Evolutionary conservation across 2,888 invertebrate genomes (phyloP).

Genomic region (Branchipolynoe longqiensis): DNA sequence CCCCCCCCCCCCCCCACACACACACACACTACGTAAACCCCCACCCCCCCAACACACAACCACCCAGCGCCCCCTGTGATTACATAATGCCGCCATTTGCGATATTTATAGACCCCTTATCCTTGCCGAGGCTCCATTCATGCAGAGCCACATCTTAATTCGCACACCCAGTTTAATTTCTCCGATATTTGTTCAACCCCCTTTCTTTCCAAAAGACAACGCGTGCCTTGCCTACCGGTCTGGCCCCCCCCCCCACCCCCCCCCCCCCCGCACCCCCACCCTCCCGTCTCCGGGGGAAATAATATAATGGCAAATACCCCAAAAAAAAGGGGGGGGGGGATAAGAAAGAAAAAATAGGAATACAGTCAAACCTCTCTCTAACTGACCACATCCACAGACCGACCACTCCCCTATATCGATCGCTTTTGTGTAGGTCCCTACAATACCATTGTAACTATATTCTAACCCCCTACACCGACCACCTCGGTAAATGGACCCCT

Average conservation of each 20-base stretch:
- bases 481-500: too few relatives aligned
- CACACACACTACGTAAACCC: background rate
- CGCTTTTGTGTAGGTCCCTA: too few relatives aligned
- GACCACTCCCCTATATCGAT: too few relatives aligned
- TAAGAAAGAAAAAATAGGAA: too few relatives aligned
- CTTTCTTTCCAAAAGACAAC: constrained; percentile 45
- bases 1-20: background rate
- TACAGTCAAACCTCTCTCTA: too few relatives aligned
- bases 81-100: constrained; percentile 46
- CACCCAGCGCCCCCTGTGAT: constrained; percentile 11
- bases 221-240: constrained; percentile 24
- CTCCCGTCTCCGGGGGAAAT: constrained; percentile 41
- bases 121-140: constrained; percentile 1
- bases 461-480: too few relatives aligned
- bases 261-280: too few relatives aligned
- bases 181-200: background rate
- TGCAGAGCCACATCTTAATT: constrained; percentile 50
- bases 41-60: constrained; percentile 13
- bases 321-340: too few relatives aligned
- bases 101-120: constrained; percentile 39
- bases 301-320: constrained; percentile 19
- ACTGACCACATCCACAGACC: too few relatives aligned
- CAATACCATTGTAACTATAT: too few relatives aligned
- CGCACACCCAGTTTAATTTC: constrained; percentile 45
- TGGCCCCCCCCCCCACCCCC: too few relatives aligned